phyloP scores from a whole-genome alignment of 2,888 invertebrate species.

The Oscheius sp. region DNA sequence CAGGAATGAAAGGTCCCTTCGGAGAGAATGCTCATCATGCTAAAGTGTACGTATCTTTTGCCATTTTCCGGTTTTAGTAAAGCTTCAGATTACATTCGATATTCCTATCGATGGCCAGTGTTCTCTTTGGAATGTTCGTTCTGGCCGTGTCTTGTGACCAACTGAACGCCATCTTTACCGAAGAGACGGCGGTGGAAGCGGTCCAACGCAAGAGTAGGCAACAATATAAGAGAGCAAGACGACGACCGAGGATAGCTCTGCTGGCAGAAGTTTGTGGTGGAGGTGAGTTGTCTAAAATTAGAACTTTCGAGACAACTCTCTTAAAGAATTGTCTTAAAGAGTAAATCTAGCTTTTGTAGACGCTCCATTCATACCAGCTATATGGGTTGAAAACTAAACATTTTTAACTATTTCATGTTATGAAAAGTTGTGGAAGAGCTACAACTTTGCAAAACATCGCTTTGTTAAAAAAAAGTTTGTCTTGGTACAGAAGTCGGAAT shows the following conservation, averaged over 20 bases:
- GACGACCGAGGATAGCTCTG: conserved; percentile 77
- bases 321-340: not conserved
- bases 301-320: not conserved
- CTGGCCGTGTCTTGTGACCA: conserved; percentile 87
- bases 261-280: conserved; percentile 85
- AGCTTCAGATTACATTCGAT: conserved; percentile 84
- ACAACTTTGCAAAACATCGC: too few relatives aligned
- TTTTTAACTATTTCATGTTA: too few relatives aligned
- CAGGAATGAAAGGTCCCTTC: conserved; percentile 57
- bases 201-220: conserved; percentile 75
- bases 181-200: conserved; percentile 87
- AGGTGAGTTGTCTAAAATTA: conserved; percentile 73
- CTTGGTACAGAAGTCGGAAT: too few relatives aligned
- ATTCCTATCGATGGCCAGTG: conserved; percentile 84
- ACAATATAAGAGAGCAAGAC: conserved; percentile 74
- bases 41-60: conserved; percentile 62
- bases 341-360: too few relatives aligned
- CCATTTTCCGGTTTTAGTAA: not conserved
- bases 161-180: conserved; percentile 85
- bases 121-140: conserved; percentile 88
- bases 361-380: too few relatives aligned
- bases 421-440: too few relatives aligned
- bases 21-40: conserved; percentile 67
- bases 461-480: too few relatives aligned
- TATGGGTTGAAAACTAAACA: too few relatives aligned